Percentiles rank a stretch among this genome's conserved stretches.
Evolutionary conservation across 37 sponge, comb jelly and placozoan genomes (phyloP).

Genomic region (Aplysina aerophoba): DNA sequence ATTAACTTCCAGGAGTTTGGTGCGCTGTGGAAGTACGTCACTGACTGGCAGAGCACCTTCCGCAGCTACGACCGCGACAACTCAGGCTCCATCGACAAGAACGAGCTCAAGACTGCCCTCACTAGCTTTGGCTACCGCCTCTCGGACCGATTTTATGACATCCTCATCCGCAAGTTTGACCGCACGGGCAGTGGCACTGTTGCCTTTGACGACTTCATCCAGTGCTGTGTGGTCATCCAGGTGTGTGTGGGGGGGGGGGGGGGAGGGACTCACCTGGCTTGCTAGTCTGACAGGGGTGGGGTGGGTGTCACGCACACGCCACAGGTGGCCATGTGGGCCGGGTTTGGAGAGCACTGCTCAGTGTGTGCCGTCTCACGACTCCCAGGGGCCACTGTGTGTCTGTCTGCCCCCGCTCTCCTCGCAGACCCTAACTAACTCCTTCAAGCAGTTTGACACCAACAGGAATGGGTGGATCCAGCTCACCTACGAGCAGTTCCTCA

Average conservation of each 20-base stretch:
- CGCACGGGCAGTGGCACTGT: conserved; percentile 83
- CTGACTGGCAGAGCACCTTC: conserved; percentile 98
- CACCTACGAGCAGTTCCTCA: conserved; percentile 97
- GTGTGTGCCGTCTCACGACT: too few species aligned
- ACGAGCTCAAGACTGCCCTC: conserved; percentile 87
- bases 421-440: conserved; percentile 93
- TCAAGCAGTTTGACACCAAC: conserved; percentile 91
- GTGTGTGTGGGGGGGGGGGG: conserved; percentile 37
- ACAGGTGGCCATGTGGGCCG: too few species aligned
- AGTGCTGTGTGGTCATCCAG: conserved; percentile 97
- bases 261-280: not conserved
- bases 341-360: too few species aligned
- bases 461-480: conserved; percentile 96
- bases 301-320: not conserved
- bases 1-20: conserved; percentile 99
- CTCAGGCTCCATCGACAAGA: conserved; percentile 93
- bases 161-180: conserved; percentile 93
- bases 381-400: conserved; percentile 8
- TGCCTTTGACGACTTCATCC: conserved; percentile 99
- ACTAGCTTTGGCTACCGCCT: conserved; percentile 82
- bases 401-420: not conserved
- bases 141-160: conserved; percentile 87
- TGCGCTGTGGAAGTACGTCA: conserved; percentile 97
- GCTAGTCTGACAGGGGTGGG: too few species aligned
- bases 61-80: conserved; percentile 92